These are phyloP conservation scores for Gerosis bhagava DNA, from an alignment of 2,888 invertebrate species.

Conservation along the genomic window DNA sequence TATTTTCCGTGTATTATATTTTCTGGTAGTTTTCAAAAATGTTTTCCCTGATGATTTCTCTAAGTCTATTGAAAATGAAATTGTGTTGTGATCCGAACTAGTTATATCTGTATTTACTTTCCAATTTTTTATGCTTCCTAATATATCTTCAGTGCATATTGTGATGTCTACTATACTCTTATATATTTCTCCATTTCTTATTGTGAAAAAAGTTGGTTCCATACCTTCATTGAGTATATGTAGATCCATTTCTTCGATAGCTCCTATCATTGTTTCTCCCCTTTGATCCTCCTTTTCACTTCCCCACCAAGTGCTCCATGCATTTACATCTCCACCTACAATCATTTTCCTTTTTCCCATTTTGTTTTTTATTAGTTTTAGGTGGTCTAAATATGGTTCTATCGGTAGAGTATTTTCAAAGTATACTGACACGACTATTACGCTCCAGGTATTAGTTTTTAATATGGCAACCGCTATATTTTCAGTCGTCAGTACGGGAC, in stretches of 20 bases:
- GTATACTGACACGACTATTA: conserved; percentile 19
- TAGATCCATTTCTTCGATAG: conserved; percentile 8
- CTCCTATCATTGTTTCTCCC: conserved; percentile 5
- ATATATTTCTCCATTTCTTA: not conserved
- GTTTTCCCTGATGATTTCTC: not conserved
- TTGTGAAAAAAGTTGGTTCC: not conserved
- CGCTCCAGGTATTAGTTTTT: conserved; percentile 16
- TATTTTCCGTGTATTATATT: not conserved
- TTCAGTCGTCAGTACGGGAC: conserved; percentile 14
- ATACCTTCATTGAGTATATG: not conserved
- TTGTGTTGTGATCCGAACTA: not conserved
- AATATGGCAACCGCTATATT: conserved; percentile 16
- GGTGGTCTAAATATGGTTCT: conserved; percentile 12
- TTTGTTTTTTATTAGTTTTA: not conserved
- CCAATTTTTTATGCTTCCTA: not conserved
- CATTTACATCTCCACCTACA: conserved; percentile 27
- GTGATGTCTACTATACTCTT: not conserved
- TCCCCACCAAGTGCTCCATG: conserved; percentile 24
- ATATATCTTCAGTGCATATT: not conserved
- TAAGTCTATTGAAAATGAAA: not conserved
- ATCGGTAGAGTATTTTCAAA: conserved; percentile 19
- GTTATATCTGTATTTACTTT: not conserved
- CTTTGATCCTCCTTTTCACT: not conserved
- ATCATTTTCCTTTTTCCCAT: not conserved
- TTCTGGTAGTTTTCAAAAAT: not conserved